Evolutionary conservation across 2,888 invertebrate species (phyloP), one percentile per base, ranked within the genome.

Genomic region (Onchidella celtica): DNA sequence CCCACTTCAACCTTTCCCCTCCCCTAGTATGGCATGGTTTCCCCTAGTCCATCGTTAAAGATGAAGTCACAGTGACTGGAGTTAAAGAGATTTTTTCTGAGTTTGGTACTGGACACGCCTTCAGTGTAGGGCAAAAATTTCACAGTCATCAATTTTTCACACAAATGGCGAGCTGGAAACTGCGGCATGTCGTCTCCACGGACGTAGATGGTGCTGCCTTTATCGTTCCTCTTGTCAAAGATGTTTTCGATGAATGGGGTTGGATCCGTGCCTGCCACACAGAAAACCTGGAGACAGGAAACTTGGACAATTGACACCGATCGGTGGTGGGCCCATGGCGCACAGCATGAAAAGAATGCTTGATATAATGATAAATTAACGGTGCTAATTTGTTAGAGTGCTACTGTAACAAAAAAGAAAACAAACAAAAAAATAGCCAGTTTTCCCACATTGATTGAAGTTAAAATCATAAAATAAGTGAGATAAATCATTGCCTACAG

Each of bases 141-240:
- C 2, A 91, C 83, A 9, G 89, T 88, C 91, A 91, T 91, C 47
- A 89, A 82, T 34, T 80, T 73, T 85, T 91, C 91, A 61, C 88
- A 90, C 57, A 89, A 85, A 40, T 87, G 84, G 61, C 89, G 85
- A 3, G 90, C 88, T 1, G 91, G 91, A 81, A 91, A 91, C 76
- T 90, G 84, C 21, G 86, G 86, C 91, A 91, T 91, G 79, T 91
- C 91, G 79, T 91, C 90, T 24, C 91, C 91, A 1, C 91, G 86
- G n/a, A 90, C 87, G 82, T 91, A 91, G 78, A 91, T 83, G 66
- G 88, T 85, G 29, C 87, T 85, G 61, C 84, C 83, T 1, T 74
- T 76, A 70, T 87, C 87, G 40, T 86, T 84, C 29, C 77, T 63
- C 11, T 59, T 74, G 29, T 83, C 83, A 82, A 88, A 86, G 32